These are phyloP conservation scores for Lycia hirtaria DNA, from an alignment of 2,888 invertebrate genomes.

Conservation along the genomic window DNA sequence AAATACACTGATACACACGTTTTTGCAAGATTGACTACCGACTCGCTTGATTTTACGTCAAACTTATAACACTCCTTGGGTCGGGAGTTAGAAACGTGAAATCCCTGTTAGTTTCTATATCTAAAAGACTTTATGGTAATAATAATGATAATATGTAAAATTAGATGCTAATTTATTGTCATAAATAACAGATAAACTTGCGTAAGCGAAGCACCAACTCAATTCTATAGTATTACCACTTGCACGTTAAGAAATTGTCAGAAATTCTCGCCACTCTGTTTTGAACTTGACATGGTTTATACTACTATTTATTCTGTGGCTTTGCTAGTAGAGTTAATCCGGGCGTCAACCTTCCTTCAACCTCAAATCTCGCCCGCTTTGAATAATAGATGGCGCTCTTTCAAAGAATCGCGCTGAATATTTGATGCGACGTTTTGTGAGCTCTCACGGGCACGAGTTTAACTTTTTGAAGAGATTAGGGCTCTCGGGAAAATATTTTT, in stretches of 20 bases:
- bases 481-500: neutral
- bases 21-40: too few relatives aligned
- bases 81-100: too few relatives aligned
- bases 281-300: slow-evolving; percentile 2
- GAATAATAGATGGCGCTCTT: slow-evolving; percentile 39
- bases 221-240: neutral
- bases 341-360: slow-evolving; percentile 8
- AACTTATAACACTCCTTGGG: too few relatives aligned
- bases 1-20: too few relatives aligned
- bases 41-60: too few relatives aligned
- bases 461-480: slow-evolving; percentile 16
- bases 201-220: too few relatives aligned
- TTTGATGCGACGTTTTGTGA: slow-evolving; percentile 38
- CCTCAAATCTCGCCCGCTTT: slow-evolving; percentile 18
- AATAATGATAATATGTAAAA: too few relatives aligned
- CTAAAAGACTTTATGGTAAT: too few relatives aligned
- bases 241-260: neutral
- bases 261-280: neutral
- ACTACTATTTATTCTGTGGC: too few relatives aligned
- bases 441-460: slow-evolving; percentile 9
- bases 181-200: too few relatives aligned
- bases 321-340: neutral
- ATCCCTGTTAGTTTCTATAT: too few relatives aligned
- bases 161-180: too few relatives aligned
- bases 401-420: slow-evolving; percentile 40